Evolutionary conservation across 2,113 vertebrate species (phyloP).

Genomic region (Cacatua alba): DNA sequence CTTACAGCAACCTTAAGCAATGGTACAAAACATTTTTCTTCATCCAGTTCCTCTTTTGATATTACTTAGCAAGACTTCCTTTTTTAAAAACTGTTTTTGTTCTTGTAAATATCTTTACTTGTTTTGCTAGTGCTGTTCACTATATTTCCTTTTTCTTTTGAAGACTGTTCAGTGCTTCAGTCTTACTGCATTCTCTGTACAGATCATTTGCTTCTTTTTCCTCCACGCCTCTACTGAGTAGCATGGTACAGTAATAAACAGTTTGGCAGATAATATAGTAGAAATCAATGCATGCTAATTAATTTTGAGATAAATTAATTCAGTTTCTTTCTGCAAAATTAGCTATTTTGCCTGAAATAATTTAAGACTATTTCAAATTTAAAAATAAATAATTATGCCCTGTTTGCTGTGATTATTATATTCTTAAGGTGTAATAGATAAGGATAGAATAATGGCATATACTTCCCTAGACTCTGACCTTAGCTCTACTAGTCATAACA

Average conservation of each 20-base stretch:
- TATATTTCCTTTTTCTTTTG: background rate
- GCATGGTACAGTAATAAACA: background rate
- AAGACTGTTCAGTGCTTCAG: background rate
- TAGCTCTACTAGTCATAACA: background rate
- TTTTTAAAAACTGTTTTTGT: background rate
- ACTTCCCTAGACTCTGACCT: background rate
- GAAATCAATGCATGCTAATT: background rate
- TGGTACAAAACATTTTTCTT: background rate
- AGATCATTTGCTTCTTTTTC: background rate
- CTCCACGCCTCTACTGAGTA: rapidly evolving
- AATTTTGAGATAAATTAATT: background rate
- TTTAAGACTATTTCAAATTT: background rate
- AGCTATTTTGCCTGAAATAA: background rate
- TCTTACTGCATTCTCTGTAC: background rate
- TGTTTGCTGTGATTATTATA: background rate
- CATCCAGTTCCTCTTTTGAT: background rate
- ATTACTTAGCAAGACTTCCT: background rate
- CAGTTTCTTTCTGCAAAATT: background rate
- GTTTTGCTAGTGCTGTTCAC: background rate
- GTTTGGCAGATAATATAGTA: background rate
- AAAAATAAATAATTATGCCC: background rate
- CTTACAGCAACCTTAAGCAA: background rate
- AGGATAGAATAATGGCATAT: background rate
- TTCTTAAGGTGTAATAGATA: background rate
- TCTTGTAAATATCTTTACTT: background rate